phyloP scores from a whole-genome alignment of 2,797 vertebrate species.

The Sebastes taczanowskii region DNA sequence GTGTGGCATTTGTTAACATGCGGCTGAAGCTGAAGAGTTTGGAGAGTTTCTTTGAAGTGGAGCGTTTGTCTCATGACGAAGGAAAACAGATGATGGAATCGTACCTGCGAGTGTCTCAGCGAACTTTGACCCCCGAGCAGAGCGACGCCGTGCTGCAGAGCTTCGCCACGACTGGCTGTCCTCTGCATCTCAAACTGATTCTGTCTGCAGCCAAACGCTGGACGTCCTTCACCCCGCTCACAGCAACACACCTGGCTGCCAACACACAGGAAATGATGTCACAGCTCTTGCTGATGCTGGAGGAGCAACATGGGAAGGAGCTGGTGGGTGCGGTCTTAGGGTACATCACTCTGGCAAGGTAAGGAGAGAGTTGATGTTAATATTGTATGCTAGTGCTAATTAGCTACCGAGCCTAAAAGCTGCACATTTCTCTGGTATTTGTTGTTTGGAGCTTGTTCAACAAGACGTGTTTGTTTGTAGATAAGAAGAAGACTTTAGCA shows the following conservation, averaged over 20 bases:
- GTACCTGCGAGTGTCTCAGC: constrained; percentile 54
- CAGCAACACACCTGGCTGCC: constrained; percentile 59
- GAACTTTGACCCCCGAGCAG: constrained; percentile 74
- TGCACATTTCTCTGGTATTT: neutral
- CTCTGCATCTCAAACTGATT: constrained; percentile 80
- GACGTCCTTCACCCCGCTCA: constrained; percentile 73
- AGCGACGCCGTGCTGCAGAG: constrained; percentile 59
- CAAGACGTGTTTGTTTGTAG: neutral
- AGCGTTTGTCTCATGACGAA: constrained; percentile 72
- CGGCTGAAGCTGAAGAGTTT: constrained; percentile 37
- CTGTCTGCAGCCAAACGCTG: constrained; percentile 80
- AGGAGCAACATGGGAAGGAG: constrained; percentile 81
- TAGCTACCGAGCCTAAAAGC: neutral
- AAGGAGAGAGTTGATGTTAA: constrained; percentile 17
- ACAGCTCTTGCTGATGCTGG: constrained; percentile 76
- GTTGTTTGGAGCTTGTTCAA: neutral
- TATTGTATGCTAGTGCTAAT: neutral
- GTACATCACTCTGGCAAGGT: constrained; percentile 84
- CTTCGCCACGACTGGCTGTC: constrained; percentile 75
- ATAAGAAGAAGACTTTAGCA: neutral
- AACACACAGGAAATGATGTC: constrained; percentile 73
- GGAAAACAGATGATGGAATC: constrained; percentile 73
- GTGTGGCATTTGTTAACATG: constrained; percentile 58
- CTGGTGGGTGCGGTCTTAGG: constrained; percentile 80
- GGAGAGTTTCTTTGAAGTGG: constrained; percentile 74